A percentile compares a stretch with the other conserved stretches of the same genome.
phyloP scores from a whole-genome alignment of 2,888 invertebrate species.

The Drosophila suboccidentalis region DNA sequence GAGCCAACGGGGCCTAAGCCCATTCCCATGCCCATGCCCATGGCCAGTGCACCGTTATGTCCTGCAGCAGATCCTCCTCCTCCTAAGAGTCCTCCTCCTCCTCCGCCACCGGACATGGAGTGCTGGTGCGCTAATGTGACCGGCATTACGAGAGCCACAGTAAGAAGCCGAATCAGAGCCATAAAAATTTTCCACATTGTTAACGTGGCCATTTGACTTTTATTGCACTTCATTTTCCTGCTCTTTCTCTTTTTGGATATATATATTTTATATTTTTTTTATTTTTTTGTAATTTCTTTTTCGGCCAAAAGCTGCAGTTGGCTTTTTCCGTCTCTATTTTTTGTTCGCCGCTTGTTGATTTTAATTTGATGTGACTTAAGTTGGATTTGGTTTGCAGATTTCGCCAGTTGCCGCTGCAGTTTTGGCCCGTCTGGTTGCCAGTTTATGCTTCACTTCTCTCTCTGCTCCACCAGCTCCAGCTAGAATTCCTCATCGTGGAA shows the following conservation, averaged over 20 bases:
- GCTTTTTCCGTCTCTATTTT: slow-evolving; percentile 28
- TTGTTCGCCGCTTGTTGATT: slow-evolving; percentile 73
- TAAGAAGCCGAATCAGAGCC: slow-evolving; percentile 73
- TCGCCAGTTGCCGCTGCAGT: slow-evolving; percentile 43
- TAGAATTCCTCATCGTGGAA: slow-evolving; percentile 42
- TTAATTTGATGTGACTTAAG: slow-evolving; percentile 82
- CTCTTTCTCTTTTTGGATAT: slow-evolving; percentile 12
- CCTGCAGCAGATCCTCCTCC: slow-evolving; percentile 45
- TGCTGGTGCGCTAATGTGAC: slow-evolving; percentile 81
- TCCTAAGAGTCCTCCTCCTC: slow-evolving; percentile 42
- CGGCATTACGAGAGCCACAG: slow-evolving; percentile 67
- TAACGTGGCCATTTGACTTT: slow-evolving; percentile 85
- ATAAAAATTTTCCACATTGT: slow-evolving; percentile 85
- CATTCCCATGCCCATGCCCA: slow-evolving; percentile 41
- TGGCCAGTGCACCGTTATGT: slow-evolving; percentile 48
- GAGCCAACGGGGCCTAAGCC: slow-evolving; percentile 26
- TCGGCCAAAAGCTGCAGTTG: slow-evolving; percentile 48
- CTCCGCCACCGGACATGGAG: slow-evolving; percentile 69
- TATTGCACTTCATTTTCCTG: slow-evolving; percentile 84
- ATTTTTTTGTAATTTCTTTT: slow-evolving; percentile 38
- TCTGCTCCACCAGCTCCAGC: slow-evolving; percentile 36
- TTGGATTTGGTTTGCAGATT: slow-evolving; percentile 80
- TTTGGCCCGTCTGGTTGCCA: slow-evolving; percentile 28
- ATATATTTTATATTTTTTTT: slow-evolving; percentile 16
- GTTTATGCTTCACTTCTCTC: slow-evolving; percentile 40